These are phyloP conservation scores for Phalacrocorax aristotelis DNA, from an alignment of 2,113 vertebrate genomes.

Conservation along the genomic window DNA sequence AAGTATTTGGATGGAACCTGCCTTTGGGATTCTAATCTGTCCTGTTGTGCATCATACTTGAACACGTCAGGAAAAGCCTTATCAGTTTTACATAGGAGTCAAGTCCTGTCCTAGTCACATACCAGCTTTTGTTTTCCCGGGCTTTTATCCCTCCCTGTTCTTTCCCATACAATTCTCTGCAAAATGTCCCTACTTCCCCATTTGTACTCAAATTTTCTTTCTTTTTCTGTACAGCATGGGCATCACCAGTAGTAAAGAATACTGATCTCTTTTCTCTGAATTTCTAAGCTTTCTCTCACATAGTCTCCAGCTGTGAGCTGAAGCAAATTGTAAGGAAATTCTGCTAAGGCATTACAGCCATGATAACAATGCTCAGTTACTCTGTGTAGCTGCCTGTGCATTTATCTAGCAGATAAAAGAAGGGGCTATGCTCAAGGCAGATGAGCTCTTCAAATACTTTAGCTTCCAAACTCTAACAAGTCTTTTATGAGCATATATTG, in stretches of 20 bases:
- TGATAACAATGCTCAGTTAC: background rate
- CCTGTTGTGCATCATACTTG: background rate
- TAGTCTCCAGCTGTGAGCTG: background rate
- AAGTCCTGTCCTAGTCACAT: background rate
- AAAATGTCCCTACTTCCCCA: background rate
- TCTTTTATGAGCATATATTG: background rate
- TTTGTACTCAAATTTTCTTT: background rate
- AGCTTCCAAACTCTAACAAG: background rate
- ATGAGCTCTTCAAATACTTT: background rate
- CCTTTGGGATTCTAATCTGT: background rate
- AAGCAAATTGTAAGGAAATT: background rate
- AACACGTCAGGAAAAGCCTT: background rate
- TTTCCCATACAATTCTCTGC: background rate
- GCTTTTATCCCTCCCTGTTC: background rate
- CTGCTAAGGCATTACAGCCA: background rate
- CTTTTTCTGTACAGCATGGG: fast-evolving
- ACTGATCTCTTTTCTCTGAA: background rate
- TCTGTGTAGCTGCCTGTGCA: background rate
- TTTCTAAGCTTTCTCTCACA: background rate
- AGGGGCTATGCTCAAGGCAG: background rate
- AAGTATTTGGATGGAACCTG: background rate
- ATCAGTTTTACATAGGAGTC: background rate
- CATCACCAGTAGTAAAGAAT: background rate
- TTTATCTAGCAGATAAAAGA: constrained; percentile 4
- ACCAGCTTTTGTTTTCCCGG: background rate